Percentiles rank a stretch among this genome's conserved stretches.
Evolutionary conservation across 2,888 invertebrate species (phyloP).

Genomic region (Phalangium opilio): DNA sequence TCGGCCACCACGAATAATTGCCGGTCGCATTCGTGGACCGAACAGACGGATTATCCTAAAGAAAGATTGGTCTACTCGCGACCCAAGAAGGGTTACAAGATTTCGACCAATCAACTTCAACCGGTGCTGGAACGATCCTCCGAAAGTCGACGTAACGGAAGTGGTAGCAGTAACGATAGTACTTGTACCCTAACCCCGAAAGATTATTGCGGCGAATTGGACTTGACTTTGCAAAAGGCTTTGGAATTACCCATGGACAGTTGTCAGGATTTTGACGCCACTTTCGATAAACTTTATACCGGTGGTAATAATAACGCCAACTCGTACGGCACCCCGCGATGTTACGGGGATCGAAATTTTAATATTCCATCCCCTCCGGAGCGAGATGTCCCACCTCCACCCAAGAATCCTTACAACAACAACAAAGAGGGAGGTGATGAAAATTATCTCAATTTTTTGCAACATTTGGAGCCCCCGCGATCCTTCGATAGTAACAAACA

Average conservation of each 20-base stretch:
- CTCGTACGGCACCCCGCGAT: slow-evolving; percentile 45
- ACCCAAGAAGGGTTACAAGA: slow-evolving; percentile 42
- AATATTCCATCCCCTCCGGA: slow-evolving; percentile 54
- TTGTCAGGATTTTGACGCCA: not conserved
- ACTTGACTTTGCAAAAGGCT: not conserved
- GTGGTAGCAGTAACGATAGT: slow-evolving; percentile 33
- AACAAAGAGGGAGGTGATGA: slow-evolving; percentile 25
- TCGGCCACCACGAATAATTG: slow-evolving; percentile 33
- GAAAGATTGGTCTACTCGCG: slow-evolving; percentile 45
- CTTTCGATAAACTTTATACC: not conserved
- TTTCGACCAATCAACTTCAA: slow-evolving; percentile 48
- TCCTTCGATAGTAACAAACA: not conserved
- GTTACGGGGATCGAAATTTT: slow-evolving; percentile 44
- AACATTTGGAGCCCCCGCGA: not conserved
- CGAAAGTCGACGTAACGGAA: slow-evolving; percentile 40
- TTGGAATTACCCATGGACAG: not conserved
- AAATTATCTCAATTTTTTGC: slow-evolving; percentile 38
- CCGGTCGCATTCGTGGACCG: slow-evolving; percentile 53
- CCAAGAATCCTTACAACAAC: slow-evolving; percentile 11
- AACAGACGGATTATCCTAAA: slow-evolving; percentile 52
- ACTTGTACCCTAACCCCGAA: not conserved
- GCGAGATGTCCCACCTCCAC: slow-evolving; percentile 34
- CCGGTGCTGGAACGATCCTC: slow-evolving; percentile 50
- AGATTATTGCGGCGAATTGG: not conserved
- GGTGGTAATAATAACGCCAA: slow-evolving; percentile 31